Evolutionary conservation across 1,140 invertebrate species (phyloP).

Genomic region (Drosophila ogumai): DNA sequence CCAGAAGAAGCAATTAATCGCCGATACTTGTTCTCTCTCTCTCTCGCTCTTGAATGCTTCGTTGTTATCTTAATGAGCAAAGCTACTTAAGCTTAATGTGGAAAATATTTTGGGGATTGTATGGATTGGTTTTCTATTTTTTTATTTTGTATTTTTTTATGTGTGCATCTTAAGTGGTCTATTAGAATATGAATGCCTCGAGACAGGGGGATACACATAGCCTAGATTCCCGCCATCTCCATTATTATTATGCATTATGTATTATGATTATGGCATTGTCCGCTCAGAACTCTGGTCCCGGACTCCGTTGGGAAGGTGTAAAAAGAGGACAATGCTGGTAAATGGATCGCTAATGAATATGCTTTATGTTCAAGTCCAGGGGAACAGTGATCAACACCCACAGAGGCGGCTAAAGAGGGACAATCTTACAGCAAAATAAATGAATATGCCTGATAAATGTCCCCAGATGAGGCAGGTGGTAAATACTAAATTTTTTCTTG

Average conservation of each 20-base stretch:
- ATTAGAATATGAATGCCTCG: slow-evolving; percentile 68
- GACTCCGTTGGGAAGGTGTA: slow-evolving; percentile 47
- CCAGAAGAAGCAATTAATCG: slow-evolving; percentile 55
- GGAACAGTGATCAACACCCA: slow-evolving; percentile 36
- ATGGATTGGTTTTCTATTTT: slow-evolving; percentile 48
- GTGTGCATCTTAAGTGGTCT: slow-evolving; percentile 66
- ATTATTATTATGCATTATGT: slow-evolving; percentile 50
- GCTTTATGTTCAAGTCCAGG: slow-evolving; percentile 23
- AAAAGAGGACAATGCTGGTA: slow-evolving; percentile 40
- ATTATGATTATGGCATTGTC: slow-evolving; percentile 71
- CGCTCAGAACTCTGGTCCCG: slow-evolving; percentile 2
- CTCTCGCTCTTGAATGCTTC: neutral
- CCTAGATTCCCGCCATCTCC: slow-evolving; percentile 29
- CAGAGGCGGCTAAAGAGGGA: neutral
- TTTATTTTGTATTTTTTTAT: slow-evolving; percentile 14
- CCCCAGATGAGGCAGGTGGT: neutral
- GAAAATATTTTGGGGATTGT: slow-evolving; percentile 60
- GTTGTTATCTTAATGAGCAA: slow-evolving; percentile 67
- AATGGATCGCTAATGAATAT: slow-evolving; percentile 39
- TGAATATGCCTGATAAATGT: neutral
- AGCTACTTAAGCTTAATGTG: slow-evolving; percentile 74
- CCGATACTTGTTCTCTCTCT: slow-evolving; percentile 20
- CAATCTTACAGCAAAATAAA: neutral
- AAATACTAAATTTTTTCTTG: neutral
- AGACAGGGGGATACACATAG: slow-evolving; percentile 1